Conservation (phyloP, 2,888 invertebrate species). For the Trichopoda pennipes region DNA sequence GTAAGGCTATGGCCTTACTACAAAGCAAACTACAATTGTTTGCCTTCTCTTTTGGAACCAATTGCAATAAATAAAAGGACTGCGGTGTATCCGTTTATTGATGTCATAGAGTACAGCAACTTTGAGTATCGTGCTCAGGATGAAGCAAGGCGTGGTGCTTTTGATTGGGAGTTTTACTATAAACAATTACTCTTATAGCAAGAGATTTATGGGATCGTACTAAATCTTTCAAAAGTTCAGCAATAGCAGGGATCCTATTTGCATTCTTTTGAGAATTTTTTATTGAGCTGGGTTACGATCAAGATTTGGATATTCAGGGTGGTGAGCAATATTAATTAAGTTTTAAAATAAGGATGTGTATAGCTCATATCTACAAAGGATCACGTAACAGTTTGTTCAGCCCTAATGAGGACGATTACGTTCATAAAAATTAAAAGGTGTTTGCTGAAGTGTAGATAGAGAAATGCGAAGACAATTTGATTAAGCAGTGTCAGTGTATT, state of each 20-base stretch:
- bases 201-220: conserved; percentile 76
- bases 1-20: conserved; percentile 90
- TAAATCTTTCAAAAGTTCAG: conserved; percentile 87
- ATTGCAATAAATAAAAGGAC: conserved; percentile 92
- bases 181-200: conserved; percentile 90
- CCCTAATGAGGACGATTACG: conserved; percentile 95
- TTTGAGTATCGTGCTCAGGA: conserved; percentile 97
- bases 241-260: conserved; percentile 99
- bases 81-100: conserved; percentile 97
- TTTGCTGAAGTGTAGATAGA: conserved; percentile 99
- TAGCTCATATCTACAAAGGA: conserved; percentile 94
- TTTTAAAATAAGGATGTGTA: conserved; percentile 98
- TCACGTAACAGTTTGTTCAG: conserved; percentile 91
- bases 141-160: conserved; percentile 95
- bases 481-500: conserved; percentile 87
- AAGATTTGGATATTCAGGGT: conserved; percentile 97
- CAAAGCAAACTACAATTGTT: conserved; percentile 95
- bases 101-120: conserved; percentile 95
- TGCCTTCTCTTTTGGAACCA: conserved; percentile 94
- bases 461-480: conserved; percentile 94
- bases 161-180: conserved; percentile 99
- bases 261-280: conserved; percentile 96
- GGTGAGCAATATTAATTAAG: conserved; percentile 99
- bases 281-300: conserved; percentile 97
- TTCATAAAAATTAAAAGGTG: conserved; percentile 91